A percentile compares a stretch with the other conserved stretches of the same genome.
Conservation (phyloP, 2,888 invertebrate genomes). For the Diabrotica balteata region DNA sequence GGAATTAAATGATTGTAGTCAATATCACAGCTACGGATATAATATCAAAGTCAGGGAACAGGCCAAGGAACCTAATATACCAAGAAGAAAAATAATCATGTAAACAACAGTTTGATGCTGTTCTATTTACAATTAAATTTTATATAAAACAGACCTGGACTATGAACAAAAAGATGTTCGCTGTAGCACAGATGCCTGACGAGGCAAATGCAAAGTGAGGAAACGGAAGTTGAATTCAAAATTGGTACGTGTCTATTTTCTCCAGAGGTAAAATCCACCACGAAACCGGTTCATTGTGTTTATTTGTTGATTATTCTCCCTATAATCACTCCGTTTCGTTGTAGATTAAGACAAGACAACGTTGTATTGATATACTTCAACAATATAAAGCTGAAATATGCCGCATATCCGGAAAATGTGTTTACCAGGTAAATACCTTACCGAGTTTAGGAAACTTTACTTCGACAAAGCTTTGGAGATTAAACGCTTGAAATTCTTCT, state of each 20-base stretch:
- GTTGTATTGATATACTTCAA: conserved; percentile 1
- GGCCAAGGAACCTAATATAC: too few species aligned
- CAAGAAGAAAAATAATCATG: neutral
- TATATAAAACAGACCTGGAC: neutral
- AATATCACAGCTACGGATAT: too few species aligned
- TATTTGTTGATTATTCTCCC: conserved; percentile 9
- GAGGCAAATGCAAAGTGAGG: conserved; percentile 13
- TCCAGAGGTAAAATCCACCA: neutral
- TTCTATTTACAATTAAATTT: neutral
- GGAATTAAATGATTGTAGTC: too few species aligned
- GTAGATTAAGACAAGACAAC: neutral
- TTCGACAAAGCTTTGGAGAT: too few species aligned
- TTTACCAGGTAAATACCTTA: neutral
- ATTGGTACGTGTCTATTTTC: conserved; percentile 19
- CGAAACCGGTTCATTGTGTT: conserved; percentile 4
- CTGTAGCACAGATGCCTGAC: conserved; percentile 1
- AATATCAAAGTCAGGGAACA: too few species aligned
- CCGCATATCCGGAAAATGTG: neutral
- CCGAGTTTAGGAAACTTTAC: neutral
- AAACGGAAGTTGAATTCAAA: conserved; percentile 22
- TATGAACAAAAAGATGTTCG: neutral
- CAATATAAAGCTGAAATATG: neutral
- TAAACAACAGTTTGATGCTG: neutral
- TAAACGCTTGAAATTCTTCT: too few species aligned
- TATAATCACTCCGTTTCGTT: neutral